Base-by-base conservation (phyloP, 2,113 vertebrate genomes). In the Numida meleagris region DNA sequence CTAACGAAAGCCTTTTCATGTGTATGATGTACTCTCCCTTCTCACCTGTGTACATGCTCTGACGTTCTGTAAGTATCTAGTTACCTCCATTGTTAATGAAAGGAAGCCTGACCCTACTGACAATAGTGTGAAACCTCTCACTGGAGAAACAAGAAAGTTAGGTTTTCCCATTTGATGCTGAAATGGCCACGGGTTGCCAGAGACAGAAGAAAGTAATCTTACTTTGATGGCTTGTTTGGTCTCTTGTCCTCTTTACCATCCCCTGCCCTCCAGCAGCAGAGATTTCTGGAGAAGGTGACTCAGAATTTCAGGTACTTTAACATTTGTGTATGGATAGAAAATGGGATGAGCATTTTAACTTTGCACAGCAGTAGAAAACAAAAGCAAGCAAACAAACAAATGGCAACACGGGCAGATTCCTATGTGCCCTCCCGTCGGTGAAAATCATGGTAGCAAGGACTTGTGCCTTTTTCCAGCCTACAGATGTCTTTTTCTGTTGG, bases 1-100 rank as follows among this genome's bases (percentile, higher is more conserved):
- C 17, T 18, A 48, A 34, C n/a, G 38, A 63, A 72, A 13, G 2
- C 2, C 45, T n/a, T 34, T 77, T 51, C 8, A 20, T 20, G 10
- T 2, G 0, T 33, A 2, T 40, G 20, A 38, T 17, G 2, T 51
- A 62, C 7, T 6, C 4, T 36, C 31, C 51, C 34, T 78, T 55
- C 46, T 45, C 9, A 8, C 3, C 34, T 58, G 6, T 40, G 7
- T 24, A 11, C 2, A 0, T 42, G 25, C 4, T 71, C 34, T 72
- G 38, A 43, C 62, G 34, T 82, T 77, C 18, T 73, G 4, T 58
- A 68, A 43, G 18, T 77, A 36, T 21, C 16, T 51, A 50, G 13
- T 40, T 45, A 17, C 29, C 50, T 48, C 57, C 11, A 15, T 24
- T 72, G 27, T 11, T 75, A 33, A 67, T 33, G 48, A 62, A 20